A percentile compares a stretch with the other conserved stretches of the same genome.
phyloP scores from a whole-genome alignment of 2,113 vertebrate species.

The Casuarius casuarius region DNA sequence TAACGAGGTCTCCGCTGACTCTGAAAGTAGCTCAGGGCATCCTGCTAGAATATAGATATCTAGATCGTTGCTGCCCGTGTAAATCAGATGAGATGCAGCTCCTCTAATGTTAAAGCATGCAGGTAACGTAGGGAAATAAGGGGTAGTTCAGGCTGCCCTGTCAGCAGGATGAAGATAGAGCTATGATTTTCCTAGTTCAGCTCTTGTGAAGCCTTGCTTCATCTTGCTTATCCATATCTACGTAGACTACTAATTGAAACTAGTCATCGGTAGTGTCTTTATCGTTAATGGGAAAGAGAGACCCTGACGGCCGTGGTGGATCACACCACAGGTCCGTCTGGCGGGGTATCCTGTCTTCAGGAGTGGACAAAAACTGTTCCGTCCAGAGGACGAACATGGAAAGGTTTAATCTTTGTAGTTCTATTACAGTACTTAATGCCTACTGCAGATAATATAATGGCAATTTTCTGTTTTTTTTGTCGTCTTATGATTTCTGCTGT shows the following conservation, averaged over 20 bases:
- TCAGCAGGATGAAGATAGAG: background rate
- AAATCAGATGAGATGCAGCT: background rate
- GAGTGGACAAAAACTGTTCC: background rate
- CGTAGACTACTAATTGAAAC: background rate
- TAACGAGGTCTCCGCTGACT: background rate
- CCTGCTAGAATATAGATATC: background rate
- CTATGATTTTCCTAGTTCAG: background rate
- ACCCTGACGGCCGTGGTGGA: rapidly evolving
- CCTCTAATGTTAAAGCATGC: background rate
- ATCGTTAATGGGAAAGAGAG: background rate
- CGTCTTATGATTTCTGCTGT: background rate
- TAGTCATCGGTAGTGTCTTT: background rate
- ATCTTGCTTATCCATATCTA: background rate
- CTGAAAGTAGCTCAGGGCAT: background rate
- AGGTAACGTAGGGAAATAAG: no score
- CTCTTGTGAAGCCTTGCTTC: background rate
- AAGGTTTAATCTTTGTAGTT: no score
- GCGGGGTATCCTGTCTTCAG: background rate
- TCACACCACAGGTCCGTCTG: background rate
- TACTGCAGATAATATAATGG: rapidly evolving
- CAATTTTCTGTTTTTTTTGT: background rate
- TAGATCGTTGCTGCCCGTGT: background rate
- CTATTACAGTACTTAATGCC: background rate
- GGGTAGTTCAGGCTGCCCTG: background rate
- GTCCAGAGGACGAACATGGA: background rate